Percentiles rank a stretch among this genome's conserved stretches.
Evolutionary conservation across 2,113 vertebrate genomes (phyloP).

Genomic region (Varanus komodoensis): DNA sequence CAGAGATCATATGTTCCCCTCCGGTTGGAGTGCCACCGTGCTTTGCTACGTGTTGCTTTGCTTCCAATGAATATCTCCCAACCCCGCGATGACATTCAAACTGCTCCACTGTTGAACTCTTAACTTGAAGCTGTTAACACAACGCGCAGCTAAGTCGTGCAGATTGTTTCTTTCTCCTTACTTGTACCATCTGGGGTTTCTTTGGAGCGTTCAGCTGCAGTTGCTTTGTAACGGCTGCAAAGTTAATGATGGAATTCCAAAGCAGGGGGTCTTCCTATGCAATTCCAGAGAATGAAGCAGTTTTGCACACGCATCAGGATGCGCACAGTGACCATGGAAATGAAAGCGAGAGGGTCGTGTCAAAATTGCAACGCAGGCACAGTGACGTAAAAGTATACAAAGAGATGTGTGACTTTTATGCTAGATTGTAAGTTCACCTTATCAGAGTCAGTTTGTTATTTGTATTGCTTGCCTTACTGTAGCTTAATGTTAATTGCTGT

Average conservation of each 20-base stretch:
- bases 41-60: slow-evolving; percentile 61
- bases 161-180: slow-evolving; percentile 49
- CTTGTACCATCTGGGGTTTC: slow-evolving; percentile 36
- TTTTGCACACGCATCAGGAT: slow-evolving; percentile 63
- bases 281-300: slow-evolving; percentile 88
- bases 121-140: slow-evolving; percentile 79
- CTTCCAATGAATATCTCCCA: slow-evolving; percentile 56
- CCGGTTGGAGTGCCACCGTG: slow-evolving; percentile 26
- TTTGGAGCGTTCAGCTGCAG: neutral
- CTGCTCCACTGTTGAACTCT: slow-evolving; percentile 68
- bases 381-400: slow-evolving; percentile 97
- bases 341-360: slow-evolving; percentile 87
- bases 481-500: neutral
- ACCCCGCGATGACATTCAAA: slow-evolving; percentile 48
- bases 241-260: slow-evolving; percentile 78
- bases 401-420: slow-evolving; percentile 99
- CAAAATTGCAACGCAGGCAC: slow-evolving; percentile 89
- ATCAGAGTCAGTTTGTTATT: neutral
- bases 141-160: slow-evolving; percentile 65
- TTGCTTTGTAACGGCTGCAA: neutral
- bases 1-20: slow-evolving; percentile 44
- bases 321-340: slow-evolving; percentile 65
- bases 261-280: slow-evolving; percentile 68
- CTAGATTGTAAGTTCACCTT: slow-evolving; percentile 90
- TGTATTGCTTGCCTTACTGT: neutral